Evolutionary conservation across 2,888 invertebrate genomes (phyloP).

Genomic region (Xestia ashworthii): DNA sequence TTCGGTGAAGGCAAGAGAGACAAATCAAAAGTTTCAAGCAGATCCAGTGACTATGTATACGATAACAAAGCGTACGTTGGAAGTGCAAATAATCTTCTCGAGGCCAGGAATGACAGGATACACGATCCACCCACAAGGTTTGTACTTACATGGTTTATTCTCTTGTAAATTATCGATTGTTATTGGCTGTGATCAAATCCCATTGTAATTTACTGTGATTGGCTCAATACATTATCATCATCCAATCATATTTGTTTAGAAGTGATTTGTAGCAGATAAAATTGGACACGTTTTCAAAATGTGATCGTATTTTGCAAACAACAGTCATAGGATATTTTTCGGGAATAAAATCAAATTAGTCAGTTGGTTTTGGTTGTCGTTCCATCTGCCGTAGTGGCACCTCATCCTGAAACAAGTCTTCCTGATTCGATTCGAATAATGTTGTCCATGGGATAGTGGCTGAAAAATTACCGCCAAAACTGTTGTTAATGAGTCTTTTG

Average conservation of each 20-base stretch:
- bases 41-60: conserved; percentile 78
- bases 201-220: conserved; percentile 14
- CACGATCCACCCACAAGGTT: conserved; percentile 76
- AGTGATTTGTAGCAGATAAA: neutral
- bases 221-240: neutral
- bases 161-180: conserved; percentile 13
- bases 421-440: neutral
- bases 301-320: neutral
- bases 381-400: neutral
- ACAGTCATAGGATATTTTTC: neutral
- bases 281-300: conserved; percentile 6
- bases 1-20: conserved; percentile 49
- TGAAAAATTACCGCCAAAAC: neutral
- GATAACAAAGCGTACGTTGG: conserved; percentile 82
- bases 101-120: conserved; percentile 41
- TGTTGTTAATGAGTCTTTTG: neutral
- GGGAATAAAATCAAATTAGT: no score
- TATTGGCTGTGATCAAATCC: conserved; percentile 12
- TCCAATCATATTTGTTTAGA: neutral
- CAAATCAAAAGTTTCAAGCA: conserved; percentile 43
- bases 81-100: conserved; percentile 76
- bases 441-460: neutral
- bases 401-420: neutral
- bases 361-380: neutral
- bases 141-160: conserved; percentile 25